Conservation (phyloP, 2,113 vertebrate species). For the Crotalus helleri region DNA sequence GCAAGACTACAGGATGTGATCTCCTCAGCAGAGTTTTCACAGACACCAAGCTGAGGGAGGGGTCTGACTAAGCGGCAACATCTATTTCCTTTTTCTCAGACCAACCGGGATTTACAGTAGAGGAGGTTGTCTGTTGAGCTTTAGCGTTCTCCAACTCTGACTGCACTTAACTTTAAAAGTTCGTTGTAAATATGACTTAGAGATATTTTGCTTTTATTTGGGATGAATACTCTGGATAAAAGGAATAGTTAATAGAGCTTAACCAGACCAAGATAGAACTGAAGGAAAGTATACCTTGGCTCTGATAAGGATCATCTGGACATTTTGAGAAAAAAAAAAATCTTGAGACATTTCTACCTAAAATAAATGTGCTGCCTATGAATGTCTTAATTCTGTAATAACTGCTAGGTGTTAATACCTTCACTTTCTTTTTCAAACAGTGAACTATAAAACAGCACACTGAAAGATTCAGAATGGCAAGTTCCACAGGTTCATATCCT, state of each 20-base stretch:
- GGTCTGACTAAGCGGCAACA: not conserved
- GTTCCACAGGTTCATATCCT: not conserved
- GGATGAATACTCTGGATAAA: not conserved
- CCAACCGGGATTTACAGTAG: not conserved
- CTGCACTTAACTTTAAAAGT: constrained; percentile 15
- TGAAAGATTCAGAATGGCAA: not conserved
- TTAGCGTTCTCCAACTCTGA: not conserved
- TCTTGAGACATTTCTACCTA: not conserved
- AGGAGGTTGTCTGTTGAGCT: not conserved
- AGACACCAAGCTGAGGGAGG: constrained; percentile 24
- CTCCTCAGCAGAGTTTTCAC: constrained; percentile 5
- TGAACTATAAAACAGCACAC: not conserved
- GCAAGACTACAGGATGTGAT: not conserved
- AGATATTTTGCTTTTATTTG: not conserved
- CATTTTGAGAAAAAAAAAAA: not conserved
- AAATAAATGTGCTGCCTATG: not conserved
- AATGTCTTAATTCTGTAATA: not conserved
- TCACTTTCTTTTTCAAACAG: not conserved
- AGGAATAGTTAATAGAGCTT: not conserved
- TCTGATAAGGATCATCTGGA: not conserved
- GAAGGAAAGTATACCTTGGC: not conserved
- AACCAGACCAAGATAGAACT: not conserved
- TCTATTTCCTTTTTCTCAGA: constrained; percentile 16
- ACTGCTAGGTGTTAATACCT: not conserved
- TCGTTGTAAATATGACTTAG: not conserved